phyloP scores from a whole-genome alignment of 2,888 invertebrate species.

The Shargacucullia verbasci region DNA sequence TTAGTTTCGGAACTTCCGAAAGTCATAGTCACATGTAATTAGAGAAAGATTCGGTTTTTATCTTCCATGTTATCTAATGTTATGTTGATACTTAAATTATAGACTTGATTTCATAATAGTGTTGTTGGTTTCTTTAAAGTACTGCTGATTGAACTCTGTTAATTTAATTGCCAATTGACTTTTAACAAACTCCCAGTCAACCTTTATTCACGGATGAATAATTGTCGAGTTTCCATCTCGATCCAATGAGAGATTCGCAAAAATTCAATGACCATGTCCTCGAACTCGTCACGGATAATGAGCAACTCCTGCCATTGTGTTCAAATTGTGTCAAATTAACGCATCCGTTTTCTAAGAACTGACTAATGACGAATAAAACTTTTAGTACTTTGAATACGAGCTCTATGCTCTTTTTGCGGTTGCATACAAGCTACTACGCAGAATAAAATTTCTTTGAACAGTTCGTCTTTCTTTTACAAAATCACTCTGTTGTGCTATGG shows the following conservation, averaged over 20 bases:
- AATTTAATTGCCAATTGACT: slow-evolving; percentile 7
- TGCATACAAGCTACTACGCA: slow-evolving; percentile 21
- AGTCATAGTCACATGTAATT: slow-evolving; percentile 22
- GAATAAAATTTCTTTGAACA: slow-evolving; percentile 39
- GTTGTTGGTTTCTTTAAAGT: slow-evolving; percentile 9
- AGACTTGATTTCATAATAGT: slow-evolving; percentile 9
- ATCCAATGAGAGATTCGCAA: slow-evolving; percentile 46
- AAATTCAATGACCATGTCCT: slow-evolving; percentile 43
- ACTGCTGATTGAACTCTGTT: slow-evolving; percentile 1
- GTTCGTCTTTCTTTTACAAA: slow-evolving; percentile 24
- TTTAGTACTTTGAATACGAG: slow-evolving; percentile 29
- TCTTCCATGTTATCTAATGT: slow-evolving; percentile 8
- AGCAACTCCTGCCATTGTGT: slow-evolving; percentile 56
- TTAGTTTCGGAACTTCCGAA: slow-evolving; percentile 37
- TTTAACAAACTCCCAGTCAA: slow-evolving; percentile 14
- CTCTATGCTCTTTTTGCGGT: slow-evolving; percentile 38
- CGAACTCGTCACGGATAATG: slow-evolving; percentile 49
- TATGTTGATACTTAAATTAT: slow-evolving; percentile 5
- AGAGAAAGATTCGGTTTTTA: not conserved
- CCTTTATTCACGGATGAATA: slow-evolving; percentile 44
- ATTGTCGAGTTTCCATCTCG: slow-evolving; percentile 31
- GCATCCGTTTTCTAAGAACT: slow-evolving; percentile 61
- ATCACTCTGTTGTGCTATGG: slow-evolving; percentile 6
- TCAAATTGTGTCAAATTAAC: slow-evolving; percentile 61
- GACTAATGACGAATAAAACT: slow-evolving; percentile 45